Conservation (phyloP, 2,797 vertebrate genomes). For the Schizothorax lantsangensis region DNA sequence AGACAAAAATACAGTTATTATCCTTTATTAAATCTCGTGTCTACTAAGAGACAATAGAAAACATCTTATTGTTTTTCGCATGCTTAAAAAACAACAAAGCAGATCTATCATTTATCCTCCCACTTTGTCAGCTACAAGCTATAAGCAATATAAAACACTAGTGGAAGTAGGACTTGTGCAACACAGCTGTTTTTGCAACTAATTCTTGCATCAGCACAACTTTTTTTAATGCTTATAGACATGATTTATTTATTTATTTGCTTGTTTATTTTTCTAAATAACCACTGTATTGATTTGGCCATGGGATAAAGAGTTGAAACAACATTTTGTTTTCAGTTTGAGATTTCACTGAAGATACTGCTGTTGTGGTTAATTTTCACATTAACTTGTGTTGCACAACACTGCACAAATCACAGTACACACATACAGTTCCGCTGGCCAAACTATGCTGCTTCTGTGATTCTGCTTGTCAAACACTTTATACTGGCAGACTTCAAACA, state of each 20-base stretch:
- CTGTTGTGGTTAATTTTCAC: not conserved
- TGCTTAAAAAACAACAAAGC: not conserved
- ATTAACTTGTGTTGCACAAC: conserved; percentile 12
- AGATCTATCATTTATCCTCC: not conserved
- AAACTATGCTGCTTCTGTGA: not conserved
- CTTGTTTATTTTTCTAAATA: not conserved
- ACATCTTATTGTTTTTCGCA: not conserved
- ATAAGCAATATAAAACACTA: not conserved
- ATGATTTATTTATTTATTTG: not conserved
- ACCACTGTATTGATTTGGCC: not conserved
- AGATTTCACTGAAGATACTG: not conserved
- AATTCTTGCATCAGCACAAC: not conserved
- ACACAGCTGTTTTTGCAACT: not conserved
- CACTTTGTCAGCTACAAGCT: not conserved
- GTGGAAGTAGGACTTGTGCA: not conserved
- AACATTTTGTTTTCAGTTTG: not conserved
- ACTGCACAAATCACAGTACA: conserved; percentile 10
- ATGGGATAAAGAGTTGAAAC: not conserved
- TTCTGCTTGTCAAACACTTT: conserved; percentile 3
- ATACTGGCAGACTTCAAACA: conserved; percentile 6
- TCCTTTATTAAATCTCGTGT: not conserved
- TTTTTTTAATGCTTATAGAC: not conserved
- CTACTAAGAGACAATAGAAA: not conserved
- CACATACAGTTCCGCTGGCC: not conserved
- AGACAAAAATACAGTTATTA: not conserved